phyloP scores from a whole-genome alignment of 1,140 invertebrate genomes.

The Planococcus citri region DNA sequence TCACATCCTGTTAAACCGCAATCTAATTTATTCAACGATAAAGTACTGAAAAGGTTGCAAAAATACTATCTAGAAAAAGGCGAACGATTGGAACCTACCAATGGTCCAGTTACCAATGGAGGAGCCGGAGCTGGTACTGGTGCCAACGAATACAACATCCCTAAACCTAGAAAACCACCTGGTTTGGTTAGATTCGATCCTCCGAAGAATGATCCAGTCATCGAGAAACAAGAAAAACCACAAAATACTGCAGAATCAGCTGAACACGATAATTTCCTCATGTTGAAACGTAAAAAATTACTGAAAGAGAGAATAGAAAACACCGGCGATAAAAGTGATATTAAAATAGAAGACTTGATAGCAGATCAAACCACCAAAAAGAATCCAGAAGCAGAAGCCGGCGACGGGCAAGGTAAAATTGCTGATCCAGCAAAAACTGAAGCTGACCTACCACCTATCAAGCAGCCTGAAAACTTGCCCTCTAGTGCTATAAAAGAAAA shows the following conservation, averaged over 20 bases:
- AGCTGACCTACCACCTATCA: neutral
- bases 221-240: neutral
- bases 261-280: neutral
- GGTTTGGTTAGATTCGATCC: neutral
- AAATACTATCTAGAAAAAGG: neutral
- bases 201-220: neutral
- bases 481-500: slow-evolving; percentile 9
- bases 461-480: slow-evolving; percentile 6
- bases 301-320: slow-evolving; percentile 10
- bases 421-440: neutral
- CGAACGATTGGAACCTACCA: neutral
- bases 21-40: neutral
- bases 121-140: neutral
- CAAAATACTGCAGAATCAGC: neutral
- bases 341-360: neutral
- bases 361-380: neutral
- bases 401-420: neutral
- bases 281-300: neutral
- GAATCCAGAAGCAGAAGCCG: neutral
- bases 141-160: neutral
- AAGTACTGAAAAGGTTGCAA: neutral
- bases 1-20: neutral
- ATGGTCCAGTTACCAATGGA: too few species aligned
- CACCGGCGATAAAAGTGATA: neutral
- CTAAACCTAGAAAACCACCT: neutral